phyloP scores from a whole-genome alignment of 2,113 vertebrate genomes.

The Cygnus atratus region DNA sequence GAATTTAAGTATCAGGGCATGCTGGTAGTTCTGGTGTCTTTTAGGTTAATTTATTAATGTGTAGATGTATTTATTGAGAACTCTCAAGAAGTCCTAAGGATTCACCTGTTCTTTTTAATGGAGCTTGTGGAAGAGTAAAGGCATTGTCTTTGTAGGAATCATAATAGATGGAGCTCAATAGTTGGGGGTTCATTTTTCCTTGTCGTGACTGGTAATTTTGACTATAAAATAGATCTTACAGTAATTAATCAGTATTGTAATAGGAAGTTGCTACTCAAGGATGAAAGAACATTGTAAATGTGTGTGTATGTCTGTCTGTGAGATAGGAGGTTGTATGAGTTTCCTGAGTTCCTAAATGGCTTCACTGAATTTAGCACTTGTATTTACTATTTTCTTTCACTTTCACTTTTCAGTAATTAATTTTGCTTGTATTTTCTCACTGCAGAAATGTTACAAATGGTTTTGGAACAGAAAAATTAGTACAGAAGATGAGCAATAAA shows the following conservation, averaged over 20 bases:
- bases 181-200: neutral
- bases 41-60: neutral
- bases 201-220: neutral
- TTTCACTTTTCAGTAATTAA: neutral
- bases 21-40: neutral
- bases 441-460: neutral
- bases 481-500: neutral
- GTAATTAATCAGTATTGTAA: neutral
- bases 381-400: neutral
- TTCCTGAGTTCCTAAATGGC: neutral
- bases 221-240: neutral
- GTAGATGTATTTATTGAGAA: neutral
- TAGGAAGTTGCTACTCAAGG: neutral
- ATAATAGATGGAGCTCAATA: accelerated
- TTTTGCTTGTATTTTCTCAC: neutral
- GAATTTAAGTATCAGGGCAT: neutral
- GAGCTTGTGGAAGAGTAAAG: neutral
- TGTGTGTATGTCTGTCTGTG: neutral
- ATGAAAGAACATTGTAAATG: neutral
- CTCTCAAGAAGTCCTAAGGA: neutral
- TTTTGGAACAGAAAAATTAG: neutral
- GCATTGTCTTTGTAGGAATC: neutral
- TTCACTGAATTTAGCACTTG: neutral
- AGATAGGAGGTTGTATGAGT: neutral
- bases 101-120: neutral